phyloP scores from a whole-genome alignment of 2,113 vertebrate genomes.

The Petrocephalus zakoni region DNA sequence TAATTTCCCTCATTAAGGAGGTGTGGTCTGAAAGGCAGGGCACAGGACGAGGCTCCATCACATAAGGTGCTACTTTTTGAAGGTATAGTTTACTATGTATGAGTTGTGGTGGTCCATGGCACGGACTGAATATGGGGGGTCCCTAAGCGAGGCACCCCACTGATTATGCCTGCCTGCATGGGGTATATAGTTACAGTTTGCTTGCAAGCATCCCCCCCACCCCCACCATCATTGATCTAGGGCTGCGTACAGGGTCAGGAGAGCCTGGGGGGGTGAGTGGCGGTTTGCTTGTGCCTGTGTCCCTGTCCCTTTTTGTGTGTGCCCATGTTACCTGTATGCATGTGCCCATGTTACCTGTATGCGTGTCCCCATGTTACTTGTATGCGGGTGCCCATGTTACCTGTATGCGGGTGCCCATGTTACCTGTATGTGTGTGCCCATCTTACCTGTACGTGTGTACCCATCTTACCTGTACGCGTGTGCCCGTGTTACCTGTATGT shows the following conservation, averaged over 20 bases:
- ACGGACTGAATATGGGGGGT: neutral
- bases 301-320: neutral
- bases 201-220: too few species aligned
- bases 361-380: slow-evolving; percentile 6
- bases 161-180: neutral
- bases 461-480: too few species aligned
- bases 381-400: too few species aligned
- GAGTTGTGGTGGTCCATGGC: neutral
- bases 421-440: neutral
- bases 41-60: neutral
- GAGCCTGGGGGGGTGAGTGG: neutral
- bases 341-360: neutral
- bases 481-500: slow-evolving; percentile 15
- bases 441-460: slow-evolving; percentile 23
- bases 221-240: neutral
- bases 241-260: neutral
- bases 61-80: neutral
- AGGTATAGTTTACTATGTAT: neutral
- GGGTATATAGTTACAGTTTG: neutral
- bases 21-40: too few species aligned
- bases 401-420: neutral
- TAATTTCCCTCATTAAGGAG: neutral
- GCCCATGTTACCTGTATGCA: neutral
- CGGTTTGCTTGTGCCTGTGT: neutral
- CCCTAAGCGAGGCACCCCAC: neutral